Conservation (phyloP, 2,113 vertebrate species). For the Corythaeola cristata region DNA sequence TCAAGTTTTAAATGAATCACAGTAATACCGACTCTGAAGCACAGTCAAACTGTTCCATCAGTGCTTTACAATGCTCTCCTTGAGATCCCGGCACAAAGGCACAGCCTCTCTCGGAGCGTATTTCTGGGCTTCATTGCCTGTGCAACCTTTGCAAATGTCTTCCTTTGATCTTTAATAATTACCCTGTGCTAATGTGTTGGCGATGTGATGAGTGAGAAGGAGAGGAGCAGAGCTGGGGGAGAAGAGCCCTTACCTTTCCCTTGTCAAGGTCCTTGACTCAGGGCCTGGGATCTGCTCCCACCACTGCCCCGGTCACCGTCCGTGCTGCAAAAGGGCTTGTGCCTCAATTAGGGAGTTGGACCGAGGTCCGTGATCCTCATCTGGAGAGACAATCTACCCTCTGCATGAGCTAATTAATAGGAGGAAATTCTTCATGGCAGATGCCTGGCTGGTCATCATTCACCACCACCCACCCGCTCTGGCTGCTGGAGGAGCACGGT, state of each 20-base stretch:
- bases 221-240: neutral
- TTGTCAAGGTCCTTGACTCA: neutral
- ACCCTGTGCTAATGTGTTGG: neutral
- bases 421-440: neutral
- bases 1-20: conserved; percentile 24
- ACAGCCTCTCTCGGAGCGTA: neutral
- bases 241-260: neutral
- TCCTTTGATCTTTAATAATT: conserved; percentile 15
- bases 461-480: neutral
- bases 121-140: neutral
- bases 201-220: neutral
- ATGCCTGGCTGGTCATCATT: fast-evolving
- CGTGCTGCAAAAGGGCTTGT: neutral
- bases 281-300: neutral
- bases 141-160: neutral
- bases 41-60: neutral
- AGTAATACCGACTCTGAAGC: neutral
- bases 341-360: neutral
- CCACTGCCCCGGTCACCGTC: neutral
- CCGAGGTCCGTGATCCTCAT: neutral
- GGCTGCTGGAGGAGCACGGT: neutral
- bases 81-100: neutral
- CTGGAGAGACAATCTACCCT: neutral
- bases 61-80: neutral
- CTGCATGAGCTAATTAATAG: neutral